A percentile compares a stretch with the other conserved stretches of the same genome.
These are phyloP conservation scores for Noctua pronuba DNA, from an alignment of 2,888 invertebrate species.

Conservation along the genomic window DNA sequence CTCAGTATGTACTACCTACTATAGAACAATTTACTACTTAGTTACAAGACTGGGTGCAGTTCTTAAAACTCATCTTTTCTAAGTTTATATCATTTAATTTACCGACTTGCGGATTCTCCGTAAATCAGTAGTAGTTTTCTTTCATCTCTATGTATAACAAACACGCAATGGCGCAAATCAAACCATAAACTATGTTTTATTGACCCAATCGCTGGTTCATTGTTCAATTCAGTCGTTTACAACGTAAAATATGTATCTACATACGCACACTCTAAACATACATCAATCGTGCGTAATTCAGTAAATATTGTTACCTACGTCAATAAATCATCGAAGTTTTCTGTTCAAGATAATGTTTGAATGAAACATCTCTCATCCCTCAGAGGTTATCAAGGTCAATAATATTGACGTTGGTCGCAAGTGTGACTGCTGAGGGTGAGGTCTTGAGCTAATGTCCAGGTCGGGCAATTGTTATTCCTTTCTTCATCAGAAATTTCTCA, in stretches of 20 bases:
- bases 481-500: not conserved
- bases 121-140: slow-evolving; percentile 33
- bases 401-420: not conserved
- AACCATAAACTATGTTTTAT: slow-evolving; percentile 62
- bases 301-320: slow-evolving; percentile 50
- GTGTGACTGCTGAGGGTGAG: not conserved
- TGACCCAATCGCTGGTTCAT: slow-evolving; percentile 57
- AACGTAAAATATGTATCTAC: slow-evolving; percentile 60
- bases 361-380: slow-evolving; percentile 8
- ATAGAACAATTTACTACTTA: not conserved
- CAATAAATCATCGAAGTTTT: slow-evolving; percentile 51
- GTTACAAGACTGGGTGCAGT: not conserved
- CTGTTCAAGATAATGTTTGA: slow-evolving; percentile 30
- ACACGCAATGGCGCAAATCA: slow-evolving; percentile 52
- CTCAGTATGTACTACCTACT: slow-evolving; percentile 8
- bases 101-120: not conserved
- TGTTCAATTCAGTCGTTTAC: slow-evolving; percentile 63
- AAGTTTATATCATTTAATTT: not conserved
- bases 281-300: slow-evolving; percentile 54
- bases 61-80: not conserved
- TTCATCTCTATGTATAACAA: slow-evolving; percentile 41
- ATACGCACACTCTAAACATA: slow-evolving; percentile 55
- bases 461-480: not conserved
- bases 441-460: not conserved
- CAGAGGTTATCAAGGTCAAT: not conserved